Percentiles rank a stretch among this genome's conserved stretches.
Evolutionary conservation across 2,888 invertebrate genomes (phyloP).

Genomic region (Eilema sororculum): DNA sequence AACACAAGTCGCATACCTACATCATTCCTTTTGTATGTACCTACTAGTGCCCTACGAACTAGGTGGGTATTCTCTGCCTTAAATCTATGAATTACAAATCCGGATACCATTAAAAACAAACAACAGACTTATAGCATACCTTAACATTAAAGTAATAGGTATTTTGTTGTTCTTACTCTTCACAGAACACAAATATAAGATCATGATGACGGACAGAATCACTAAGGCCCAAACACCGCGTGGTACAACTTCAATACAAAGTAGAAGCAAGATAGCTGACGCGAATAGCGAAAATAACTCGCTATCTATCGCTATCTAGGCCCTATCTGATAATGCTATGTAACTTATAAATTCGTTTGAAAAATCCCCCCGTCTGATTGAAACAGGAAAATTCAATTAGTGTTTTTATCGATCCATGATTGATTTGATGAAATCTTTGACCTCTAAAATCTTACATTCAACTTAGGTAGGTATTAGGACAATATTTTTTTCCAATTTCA

Average conservation of each 20-base stretch:
- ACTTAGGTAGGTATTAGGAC: neutral
- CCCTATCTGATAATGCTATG: constrained; percentile 29
- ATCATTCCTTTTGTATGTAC: neutral
- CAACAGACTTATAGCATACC: constrained; percentile 13
- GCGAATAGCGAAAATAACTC: constrained; percentile 21
- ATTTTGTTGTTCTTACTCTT: constrained; percentile 3
- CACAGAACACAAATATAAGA: constrained; percentile 15
- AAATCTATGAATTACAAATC: constrained; percentile 26
- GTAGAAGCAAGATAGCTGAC: constrained; percentile 21
- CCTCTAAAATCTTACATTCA: constrained; percentile 1
- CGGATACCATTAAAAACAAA: constrained; percentile 10
- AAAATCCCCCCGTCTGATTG: constrained; percentile 17
- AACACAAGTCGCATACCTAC: neutral
- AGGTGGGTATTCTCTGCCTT: constrained; percentile 23
- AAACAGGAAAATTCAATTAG: constrained; percentile 17
- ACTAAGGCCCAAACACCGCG: constrained; percentile 26
- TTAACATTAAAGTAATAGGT: constrained; percentile 19
- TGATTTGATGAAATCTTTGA: constrained; percentile 16
- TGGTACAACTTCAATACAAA: constrained; percentile 22
- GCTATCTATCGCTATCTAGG: constrained; percentile 22
- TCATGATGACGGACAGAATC: constrained; percentile 12
- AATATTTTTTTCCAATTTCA: neutral
- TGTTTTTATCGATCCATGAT: neutral
- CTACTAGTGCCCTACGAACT: constrained; percentile 3
- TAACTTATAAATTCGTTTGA: constrained; percentile 17